Conservation (phyloP, 2,888 invertebrate genomes). For the Pilophorus perplexus region DNA sequence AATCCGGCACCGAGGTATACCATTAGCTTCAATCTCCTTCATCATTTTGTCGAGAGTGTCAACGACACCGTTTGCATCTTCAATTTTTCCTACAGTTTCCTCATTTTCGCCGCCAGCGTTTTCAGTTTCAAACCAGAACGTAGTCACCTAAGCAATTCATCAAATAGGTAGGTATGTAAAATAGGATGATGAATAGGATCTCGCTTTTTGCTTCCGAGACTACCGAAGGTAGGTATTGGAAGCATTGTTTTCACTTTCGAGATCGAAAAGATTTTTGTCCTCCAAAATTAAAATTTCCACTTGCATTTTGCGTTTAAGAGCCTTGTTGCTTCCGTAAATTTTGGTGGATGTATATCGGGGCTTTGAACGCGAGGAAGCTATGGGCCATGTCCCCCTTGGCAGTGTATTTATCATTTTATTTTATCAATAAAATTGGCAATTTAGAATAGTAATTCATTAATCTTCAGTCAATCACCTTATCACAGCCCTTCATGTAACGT, state of each 20-base stretch:
- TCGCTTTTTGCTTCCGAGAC: too few species aligned
- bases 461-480: too few species aligned
- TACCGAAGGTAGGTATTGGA: not conserved
- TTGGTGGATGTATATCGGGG: too few species aligned
- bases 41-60: constrained; percentile 2
- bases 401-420: not conserved
- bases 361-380: too few species aligned
- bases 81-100: constrained; percentile 8
- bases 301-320: too few species aligned
- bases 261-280: not conserved
- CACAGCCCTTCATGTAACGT: constrained; percentile 13
- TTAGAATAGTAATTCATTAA: too few species aligned
- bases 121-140: constrained; percentile 12
- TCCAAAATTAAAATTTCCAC: too few species aligned
- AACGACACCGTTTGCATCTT: constrained; percentile 18
- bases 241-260: not conserved
- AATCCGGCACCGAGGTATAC: constrained; percentile 24
- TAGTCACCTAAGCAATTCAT: constrained; percentile 11
- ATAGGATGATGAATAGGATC: too few species aligned
- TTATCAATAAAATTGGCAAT: not conserved
- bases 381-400: not conserved
- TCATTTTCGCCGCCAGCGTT: not conserved
- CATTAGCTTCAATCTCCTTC: constrained; percentile 10
- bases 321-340: too few species aligned
- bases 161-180: not conserved